Evolutionary conservation across 1,140 invertebrate species (phyloP).

Genomic region (Cherax destructor): DNA sequence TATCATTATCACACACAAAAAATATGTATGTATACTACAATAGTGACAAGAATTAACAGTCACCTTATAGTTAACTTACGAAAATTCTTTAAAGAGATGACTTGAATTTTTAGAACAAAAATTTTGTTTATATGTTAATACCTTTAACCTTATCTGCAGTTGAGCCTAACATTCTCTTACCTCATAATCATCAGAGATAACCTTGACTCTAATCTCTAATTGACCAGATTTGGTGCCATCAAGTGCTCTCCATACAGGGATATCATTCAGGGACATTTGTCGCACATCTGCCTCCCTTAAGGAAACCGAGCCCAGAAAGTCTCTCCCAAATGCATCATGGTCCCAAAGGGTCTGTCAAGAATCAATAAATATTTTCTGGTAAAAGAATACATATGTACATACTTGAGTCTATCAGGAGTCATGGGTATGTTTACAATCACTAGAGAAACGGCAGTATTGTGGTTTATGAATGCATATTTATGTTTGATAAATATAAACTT

Average conservation of each 20-base stretch:
- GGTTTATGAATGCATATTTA: too few relatives aligned
- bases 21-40: too few relatives aligned
- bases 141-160: neutral
- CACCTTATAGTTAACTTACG: too few relatives aligned
- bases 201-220: slow-evolving; percentile 56
- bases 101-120: neutral
- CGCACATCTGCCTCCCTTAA: slow-evolving; percentile 50
- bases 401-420: too few relatives aligned
- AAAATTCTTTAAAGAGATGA: too few relatives aligned
- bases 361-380: neutral
- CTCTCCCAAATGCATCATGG: slow-evolving; percentile 59
- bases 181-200: slow-evolving; percentile 65
- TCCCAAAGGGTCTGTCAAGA: slow-evolving; percentile 52
- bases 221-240: slow-evolving; percentile 58
- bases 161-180: neutral
- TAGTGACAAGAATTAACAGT: too few relatives aligned
- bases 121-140: neutral
- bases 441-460: too few relatives aligned
- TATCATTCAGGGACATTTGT: slow-evolving; percentile 38
- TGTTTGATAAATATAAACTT: too few relatives aligned
- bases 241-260: slow-evolving; percentile 28
- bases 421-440: too few relatives aligned
- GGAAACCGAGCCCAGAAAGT: slow-evolving; percentile 55
- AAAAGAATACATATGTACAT: too few relatives aligned
- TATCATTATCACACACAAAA: too few relatives aligned